Conservation (phyloP, 1,140 invertebrate genomes). For the Piezodorus guildinii region DNA sequence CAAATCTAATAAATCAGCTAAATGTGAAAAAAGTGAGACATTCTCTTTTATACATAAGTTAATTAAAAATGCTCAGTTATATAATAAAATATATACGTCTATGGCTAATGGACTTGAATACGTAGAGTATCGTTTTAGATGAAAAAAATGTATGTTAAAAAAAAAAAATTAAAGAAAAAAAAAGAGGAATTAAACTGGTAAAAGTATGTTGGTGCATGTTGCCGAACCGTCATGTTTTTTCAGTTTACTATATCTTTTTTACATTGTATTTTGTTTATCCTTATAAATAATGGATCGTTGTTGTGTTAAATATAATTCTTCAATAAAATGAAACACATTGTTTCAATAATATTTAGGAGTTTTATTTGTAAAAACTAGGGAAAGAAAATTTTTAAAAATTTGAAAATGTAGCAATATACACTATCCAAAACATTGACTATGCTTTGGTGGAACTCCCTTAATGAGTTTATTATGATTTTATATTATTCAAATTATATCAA, state of each 20-base stretch:
- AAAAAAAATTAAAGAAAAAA: conserved; percentile 3
- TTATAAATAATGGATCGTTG: not conserved
- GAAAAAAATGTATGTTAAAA: conserved; percentile 14
- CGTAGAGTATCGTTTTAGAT: conserved; percentile 19
- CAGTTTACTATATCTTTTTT: not conserved
- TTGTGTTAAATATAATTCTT: not conserved
- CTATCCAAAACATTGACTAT: not conserved
- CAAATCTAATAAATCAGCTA: conserved; percentile 17
- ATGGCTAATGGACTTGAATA: conserved; percentile 11
- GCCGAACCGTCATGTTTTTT: not conserved
- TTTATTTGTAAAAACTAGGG: not conserved
- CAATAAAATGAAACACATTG: not conserved
- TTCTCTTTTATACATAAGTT: conserved; percentile 10
- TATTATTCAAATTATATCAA: not conserved
- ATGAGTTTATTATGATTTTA: not conserved
- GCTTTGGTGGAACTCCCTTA: not conserved
- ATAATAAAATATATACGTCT: conserved; percentile 15
- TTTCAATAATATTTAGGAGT: not conserved
- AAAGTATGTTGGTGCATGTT: conserved; percentile 1
- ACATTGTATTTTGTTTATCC: conserved; percentile 1
- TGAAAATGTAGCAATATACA: not conserved
- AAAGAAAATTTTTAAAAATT: not conserved
- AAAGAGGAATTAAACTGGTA: conserved; percentile 7
- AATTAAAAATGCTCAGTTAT: conserved; percentile 20
- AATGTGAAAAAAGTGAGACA: conserved; percentile 12